These are phyloP conservation scores for Mya arenaria DNA, from an alignment of 1,140 invertebrate species.

Conservation along the genomic window DNA sequence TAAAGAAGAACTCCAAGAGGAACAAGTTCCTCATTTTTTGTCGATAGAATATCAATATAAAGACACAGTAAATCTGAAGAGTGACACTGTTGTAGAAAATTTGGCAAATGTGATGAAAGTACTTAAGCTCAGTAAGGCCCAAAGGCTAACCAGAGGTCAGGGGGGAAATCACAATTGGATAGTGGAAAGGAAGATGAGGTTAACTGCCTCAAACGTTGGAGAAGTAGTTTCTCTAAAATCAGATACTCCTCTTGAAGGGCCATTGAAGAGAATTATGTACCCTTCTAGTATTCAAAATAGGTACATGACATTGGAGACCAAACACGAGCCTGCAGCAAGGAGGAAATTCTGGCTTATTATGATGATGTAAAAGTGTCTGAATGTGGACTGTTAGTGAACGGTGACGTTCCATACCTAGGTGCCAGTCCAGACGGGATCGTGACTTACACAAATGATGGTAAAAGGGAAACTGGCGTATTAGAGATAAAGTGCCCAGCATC, in stretches of 20 bases:
- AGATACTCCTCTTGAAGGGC: background rate
- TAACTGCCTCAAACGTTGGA: slow-evolving; percentile 17
- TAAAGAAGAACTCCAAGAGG: background rate
- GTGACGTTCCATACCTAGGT: slow-evolving; percentile 4
- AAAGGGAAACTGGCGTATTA: slow-evolving; percentile 2
- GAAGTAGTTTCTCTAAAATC: background rate
- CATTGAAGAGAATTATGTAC: background rate
- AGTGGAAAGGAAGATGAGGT: background rate
- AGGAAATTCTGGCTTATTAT: background rate
- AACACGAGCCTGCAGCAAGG: slow-evolving; percentile 17
- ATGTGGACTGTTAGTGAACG: background rate
- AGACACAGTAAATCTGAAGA: background rate
- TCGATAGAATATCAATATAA: background rate
- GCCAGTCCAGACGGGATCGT: slow-evolving; percentile 31
- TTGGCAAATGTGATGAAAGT: background rate
- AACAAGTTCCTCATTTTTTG: background rate
- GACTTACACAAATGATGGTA: background rate
- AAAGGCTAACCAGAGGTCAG: background rate
- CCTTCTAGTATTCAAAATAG: background rate
- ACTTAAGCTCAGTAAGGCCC: background rate
- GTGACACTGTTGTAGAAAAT: background rate
- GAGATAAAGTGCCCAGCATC: slow-evolving; percentile 51
- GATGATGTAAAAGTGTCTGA: background rate
- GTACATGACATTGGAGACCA: slow-evolving; percentile 4
- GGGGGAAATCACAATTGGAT: background rate